Evolutionary conservation across 2,888 invertebrate species (phyloP).

Genomic region (Zaprionus obscuricornis): DNA sequence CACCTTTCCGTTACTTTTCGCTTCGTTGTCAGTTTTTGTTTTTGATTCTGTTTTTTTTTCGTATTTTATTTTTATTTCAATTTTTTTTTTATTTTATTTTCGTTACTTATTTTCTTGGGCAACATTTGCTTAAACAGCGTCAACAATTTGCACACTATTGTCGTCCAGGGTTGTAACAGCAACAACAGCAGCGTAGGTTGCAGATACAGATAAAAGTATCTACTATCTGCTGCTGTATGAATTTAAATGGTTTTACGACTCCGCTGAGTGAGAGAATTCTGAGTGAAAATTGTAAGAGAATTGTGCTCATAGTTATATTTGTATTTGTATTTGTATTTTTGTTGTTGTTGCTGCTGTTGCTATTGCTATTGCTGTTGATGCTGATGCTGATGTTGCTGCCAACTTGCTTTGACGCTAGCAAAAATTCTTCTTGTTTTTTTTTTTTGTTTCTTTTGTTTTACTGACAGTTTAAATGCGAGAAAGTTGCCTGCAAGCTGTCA

Average conservation of each 20-base stretch:
- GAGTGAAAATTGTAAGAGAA: constrained; percentile 34
- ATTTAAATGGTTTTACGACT: constrained; percentile 72
- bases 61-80: constrained; percentile 6
- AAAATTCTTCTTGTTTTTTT: too few species aligned
- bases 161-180: constrained; percentile 31
- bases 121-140: constrained; percentile 73
- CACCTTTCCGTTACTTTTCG: constrained; percentile 7
- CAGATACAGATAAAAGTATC: constrained; percentile 45
- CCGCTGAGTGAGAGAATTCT: too few species aligned
- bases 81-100: constrained; percentile 33
- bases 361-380: neutral
- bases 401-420: too few species aligned
- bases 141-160: constrained; percentile 74
- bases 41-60: constrained; percentile 8
- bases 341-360: neutral
- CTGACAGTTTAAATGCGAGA: too few species aligned
- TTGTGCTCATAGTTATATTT: constrained; percentile 16
- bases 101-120: constrained; percentile 47
- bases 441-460: too few species aligned
- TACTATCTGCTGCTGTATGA: constrained; percentile 60
- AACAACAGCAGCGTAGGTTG: constrained; percentile 13
- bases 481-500: too few species aligned
- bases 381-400: too few species aligned
- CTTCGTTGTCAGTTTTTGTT: constrained; percentile 17
- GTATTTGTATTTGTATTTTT: constrained; percentile 1